Base-by-base conservation (phyloP, 2,113 vertebrate genomes). In the Hippocampus barbouri region DNA sequence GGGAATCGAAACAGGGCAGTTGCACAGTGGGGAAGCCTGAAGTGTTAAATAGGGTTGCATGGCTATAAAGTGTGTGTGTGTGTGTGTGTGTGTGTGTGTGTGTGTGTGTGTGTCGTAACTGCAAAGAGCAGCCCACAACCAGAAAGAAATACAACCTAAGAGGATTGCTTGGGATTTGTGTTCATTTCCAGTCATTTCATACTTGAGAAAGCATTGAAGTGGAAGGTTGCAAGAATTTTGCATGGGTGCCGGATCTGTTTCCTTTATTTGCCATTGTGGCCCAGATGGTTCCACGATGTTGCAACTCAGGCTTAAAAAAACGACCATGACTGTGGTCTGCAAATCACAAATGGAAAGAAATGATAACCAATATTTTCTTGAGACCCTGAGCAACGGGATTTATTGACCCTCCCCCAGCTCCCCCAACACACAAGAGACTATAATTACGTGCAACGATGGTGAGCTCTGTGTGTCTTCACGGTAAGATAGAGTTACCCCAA, bases 121-220 rank as follows among this genome's bases (percentile, higher is more conserved):
- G 41, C 75, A 76, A 72, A 80, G 75, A 78, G 21, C 23, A 63
- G 10, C 25, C 75, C 51, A 74, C 61, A 72, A 76, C 18, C 34
- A 23, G 60, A 57, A 62, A 45, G 34, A 68, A 73, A 71, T 70
- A 51, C 21, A 75, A 76, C 3, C 77, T 76, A 80, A 79, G 74
- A 79, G 72, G 81, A 85, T 80, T 77, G 76, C 49, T 69, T 70
- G 63, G 67, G 76, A 83, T 86, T 88, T 85, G 82, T 87, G 67
- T 82, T 74, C 23, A 82, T 86, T 82, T 87, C 78, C 73, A 74
- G 56, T 77, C 2, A 63, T 85, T 76, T 81, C 73, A 84, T 73
- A 81, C 72, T 75, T 63, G 72, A 80, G 72, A 60, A 61, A 76
- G 51, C 66, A 86, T 76, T 82, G 79, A 38, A 76, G 57, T 73